Evolutionary conservation across 2,797 vertebrate genomes (phyloP).

Genomic region (Pseudopleuronectes americanus): DNA sequence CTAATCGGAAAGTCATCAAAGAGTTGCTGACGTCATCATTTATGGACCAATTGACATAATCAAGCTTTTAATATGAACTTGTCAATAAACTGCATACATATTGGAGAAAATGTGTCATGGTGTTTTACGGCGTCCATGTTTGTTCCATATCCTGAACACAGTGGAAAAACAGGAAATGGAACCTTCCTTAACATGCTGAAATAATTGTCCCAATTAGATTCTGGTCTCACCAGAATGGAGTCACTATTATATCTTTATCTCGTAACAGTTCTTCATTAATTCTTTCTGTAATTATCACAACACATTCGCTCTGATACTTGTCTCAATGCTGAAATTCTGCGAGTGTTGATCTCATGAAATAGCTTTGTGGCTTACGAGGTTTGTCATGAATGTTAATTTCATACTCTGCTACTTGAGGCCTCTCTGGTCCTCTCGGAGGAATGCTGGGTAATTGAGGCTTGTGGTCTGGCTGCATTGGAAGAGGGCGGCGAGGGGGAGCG

Average conservation of each 20-base stretch:
- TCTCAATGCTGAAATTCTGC: slow-evolving; percentile 34
- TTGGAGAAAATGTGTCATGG: too few relatives aligned
- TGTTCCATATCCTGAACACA: too few relatives aligned
- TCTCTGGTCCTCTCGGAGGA: slow-evolving; percentile 55
- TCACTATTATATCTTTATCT: too few relatives aligned
- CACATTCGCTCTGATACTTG: slow-evolving; percentile 6
- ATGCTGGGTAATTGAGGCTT: slow-evolving; percentile 70
- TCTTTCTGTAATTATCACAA: neutral
- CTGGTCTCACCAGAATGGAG: too few relatives aligned
- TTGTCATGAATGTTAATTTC: slow-evolving; percentile 67
- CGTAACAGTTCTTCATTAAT: too few relatives aligned
- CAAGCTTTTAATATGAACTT: too few relatives aligned
- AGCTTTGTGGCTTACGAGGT: slow-evolving; percentile 49
- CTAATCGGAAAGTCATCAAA: too few relatives aligned
- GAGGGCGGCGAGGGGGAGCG: slow-evolving; percentile 15
- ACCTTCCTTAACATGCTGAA: neutral
- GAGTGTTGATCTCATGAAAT: slow-evolving; percentile 46
- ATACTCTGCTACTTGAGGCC: slow-evolving; percentile 56
- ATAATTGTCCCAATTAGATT: neutral
- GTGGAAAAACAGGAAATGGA: too few relatives aligned
- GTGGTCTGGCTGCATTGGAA: slow-evolving; percentile 59
- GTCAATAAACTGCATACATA: too few relatives aligned
- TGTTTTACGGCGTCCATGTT: too few relatives aligned
- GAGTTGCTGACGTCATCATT: too few relatives aligned
- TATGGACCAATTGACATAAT: too few relatives aligned